Conservation (phyloP, 2,797 vertebrate species). For the Phyllotis vaccarum region DNA sequence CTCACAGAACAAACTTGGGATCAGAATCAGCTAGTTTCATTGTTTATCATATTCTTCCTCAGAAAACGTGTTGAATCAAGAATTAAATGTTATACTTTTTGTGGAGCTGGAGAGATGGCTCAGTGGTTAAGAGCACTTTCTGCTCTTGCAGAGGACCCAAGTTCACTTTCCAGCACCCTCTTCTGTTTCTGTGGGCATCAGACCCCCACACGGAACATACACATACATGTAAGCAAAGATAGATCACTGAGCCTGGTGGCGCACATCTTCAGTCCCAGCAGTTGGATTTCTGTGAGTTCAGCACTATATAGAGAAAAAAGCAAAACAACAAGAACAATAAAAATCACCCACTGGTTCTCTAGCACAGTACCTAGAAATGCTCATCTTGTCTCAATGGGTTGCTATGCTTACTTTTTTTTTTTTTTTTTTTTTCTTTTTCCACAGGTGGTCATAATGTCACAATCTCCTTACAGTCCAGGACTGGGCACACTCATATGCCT, state of each 20-base stretch:
- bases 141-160: not conserved
- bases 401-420: conserved; percentile 20
- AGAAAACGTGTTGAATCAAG: conserved; percentile 3
- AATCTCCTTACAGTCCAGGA: conserved; percentile 98
- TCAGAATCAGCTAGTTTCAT: conserved; percentile 17
- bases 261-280: not conserved
- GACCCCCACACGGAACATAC: not conserved
- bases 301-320: not conserved
- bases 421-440: conserved; percentile 55
- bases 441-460: conserved; percentile 98
- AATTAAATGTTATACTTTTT: conserved; percentile 22
- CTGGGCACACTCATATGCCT: conserved; percentile 99
- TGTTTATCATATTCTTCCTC: not conserved
- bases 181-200: not conserved
- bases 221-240: not conserved
- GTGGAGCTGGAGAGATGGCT: not conserved
- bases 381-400: not conserved
- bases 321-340: no score
- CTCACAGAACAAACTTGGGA: not conserved
- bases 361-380: not conserved
- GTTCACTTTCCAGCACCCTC: not conserved
- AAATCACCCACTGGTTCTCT: conserved; percentile 23
- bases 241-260: not conserved
- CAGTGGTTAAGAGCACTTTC: not conserved
- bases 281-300: not conserved